phyloP scores from a whole-genome alignment of 2,888 invertebrate genomes.

The Metacarcinus magister region DNA sequence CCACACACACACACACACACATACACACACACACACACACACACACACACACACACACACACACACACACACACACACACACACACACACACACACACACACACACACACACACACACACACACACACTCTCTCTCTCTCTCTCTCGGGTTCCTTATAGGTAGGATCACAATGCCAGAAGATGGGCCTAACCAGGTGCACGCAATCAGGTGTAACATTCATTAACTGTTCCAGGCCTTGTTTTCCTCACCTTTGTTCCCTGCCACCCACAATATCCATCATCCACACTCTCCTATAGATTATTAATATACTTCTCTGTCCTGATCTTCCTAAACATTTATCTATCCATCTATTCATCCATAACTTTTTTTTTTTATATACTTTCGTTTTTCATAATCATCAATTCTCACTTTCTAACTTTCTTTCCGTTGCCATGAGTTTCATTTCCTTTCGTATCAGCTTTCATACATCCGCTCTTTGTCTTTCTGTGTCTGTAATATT shows the following conservation, averaged over 20 bases:
- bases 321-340: background rate
- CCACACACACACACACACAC: no score
- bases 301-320: background rate
- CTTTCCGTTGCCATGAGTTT: background rate
- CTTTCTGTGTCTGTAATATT: background rate
- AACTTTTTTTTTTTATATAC: no score
- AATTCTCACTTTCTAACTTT: background rate
- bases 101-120: conserved; percentile 47
- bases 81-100: conserved; percentile 46
- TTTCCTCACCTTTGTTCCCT: background rate
- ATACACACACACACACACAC: conserved; percentile 3
- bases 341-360: background rate
- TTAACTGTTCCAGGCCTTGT: background rate
- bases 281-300: background rate
- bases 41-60: background rate
- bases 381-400: background rate
- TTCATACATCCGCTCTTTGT: background rate
- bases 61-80: background rate
- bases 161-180: no score
- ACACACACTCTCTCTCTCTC: background rate
- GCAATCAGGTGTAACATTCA: background rate
- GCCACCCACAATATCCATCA: background rate
- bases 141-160: background rate
- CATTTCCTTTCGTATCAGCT: background rate
- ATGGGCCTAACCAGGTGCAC: background rate